These are phyloP conservation scores for Callitettix versicolor DNA, from an alignment of 1,140 invertebrate genomes.

Conservation along the genomic window DNA sequence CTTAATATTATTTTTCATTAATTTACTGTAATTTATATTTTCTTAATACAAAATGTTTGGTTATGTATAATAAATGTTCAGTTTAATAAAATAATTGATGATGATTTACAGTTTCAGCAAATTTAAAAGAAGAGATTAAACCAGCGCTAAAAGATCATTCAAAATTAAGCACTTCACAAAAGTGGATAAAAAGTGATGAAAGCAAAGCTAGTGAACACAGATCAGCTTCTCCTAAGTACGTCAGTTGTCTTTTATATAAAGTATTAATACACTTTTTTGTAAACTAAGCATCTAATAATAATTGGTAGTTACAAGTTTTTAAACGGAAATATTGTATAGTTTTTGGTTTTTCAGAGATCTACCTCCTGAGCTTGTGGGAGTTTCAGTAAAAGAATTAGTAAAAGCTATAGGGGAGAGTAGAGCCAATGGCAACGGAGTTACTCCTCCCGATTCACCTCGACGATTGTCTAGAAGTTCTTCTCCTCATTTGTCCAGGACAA, in stretches of 20 bases:
- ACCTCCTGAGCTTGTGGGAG: constrained; percentile 54
- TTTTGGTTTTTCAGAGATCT: constrained; percentile 38
- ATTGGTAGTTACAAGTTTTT: too few species aligned
- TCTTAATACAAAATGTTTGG: too few species aligned
- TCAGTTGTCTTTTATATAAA: too few species aligned
- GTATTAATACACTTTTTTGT: too few species aligned
- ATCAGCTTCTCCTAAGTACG: too few species aligned
- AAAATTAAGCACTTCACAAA: constrained; percentile 54
- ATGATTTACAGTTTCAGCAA: too few species aligned
- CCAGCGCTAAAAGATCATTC: constrained; percentile 27
- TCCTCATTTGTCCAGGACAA: constrained; percentile 43
- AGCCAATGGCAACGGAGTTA: constrained; percentile 65
- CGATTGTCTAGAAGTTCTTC: constrained; percentile 48
- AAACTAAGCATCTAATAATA: too few species aligned
- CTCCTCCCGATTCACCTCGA: constrained; percentile 59
- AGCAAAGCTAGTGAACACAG: constrained; percentile 28
- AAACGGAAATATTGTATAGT: background rate
- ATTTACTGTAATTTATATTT: too few species aligned
- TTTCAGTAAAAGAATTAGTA: constrained; percentile 69
- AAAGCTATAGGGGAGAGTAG: constrained; percentile 67
- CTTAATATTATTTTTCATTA: too few species aligned
- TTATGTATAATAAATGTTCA: too few species aligned
- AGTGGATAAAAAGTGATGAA: constrained; percentile 56
- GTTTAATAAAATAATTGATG: too few species aligned
- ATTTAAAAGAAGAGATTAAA: constrained; percentile 17